Evolutionary conservation across 2,797 vertebrate genomes (phyloP), one percentile per base, ranked within the genome.

Genomic region (Melopsittacus undulatus): DNA sequence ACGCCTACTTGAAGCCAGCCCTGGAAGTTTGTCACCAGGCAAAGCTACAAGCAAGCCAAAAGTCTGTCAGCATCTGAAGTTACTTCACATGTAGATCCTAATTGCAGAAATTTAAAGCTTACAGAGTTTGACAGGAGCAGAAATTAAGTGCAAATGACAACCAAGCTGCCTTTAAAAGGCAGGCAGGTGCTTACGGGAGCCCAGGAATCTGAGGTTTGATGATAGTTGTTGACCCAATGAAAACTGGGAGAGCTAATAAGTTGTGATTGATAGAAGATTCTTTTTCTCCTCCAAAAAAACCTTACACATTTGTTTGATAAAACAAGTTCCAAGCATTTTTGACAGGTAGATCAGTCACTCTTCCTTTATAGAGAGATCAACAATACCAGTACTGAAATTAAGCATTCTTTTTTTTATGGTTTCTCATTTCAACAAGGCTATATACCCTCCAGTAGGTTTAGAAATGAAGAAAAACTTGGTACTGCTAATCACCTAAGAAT

Each of bases 211-310:
- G 16, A 5, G 7, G 7, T 52, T 61, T 62, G n/a, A 30, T 43
- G 62, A 36, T 2, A 70, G 40, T 0, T 32, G 36, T 0, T 40
- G 36, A 86, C 15, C 16, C 17, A 52, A 8, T 51, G 36, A 87
- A 70, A 64, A 52, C 6, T 46, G 26, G 14, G 45, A 70, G 11
- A 13, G 38, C n/a, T 59, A 14, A 40, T 4, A 74, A 48, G n/a
- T 6, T 56, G 15, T 63, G 40, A 17, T n/a, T 38, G 11, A 32
- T 8, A 22, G 13, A 76, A 83, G 5, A 5, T 6, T 30, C 40
- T 23, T 51, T 57, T 54, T 4, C 11, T 51, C 12, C 17, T 42
- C 45, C 23, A 23, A 30, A 36, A 77, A 70, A 70, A 34, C 8
- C 4, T 32, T 13, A 62, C 4, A 9, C 2, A 10, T 75, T 63